Conservation (phyloP, 2,888 invertebrate genomes). For the Escarpia spicata region DNA sequence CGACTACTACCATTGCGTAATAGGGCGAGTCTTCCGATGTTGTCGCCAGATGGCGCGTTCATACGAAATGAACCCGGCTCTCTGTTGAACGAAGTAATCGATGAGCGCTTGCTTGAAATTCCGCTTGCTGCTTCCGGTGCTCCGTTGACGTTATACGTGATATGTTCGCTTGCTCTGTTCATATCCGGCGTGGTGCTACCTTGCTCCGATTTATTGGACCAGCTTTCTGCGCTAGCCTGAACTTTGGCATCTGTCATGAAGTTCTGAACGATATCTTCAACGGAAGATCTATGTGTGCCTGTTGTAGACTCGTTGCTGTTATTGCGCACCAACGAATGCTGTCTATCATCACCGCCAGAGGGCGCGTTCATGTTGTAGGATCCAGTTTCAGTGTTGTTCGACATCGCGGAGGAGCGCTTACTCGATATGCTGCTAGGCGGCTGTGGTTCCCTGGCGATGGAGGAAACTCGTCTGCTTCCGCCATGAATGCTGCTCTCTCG, state of each 20-base stretch:
- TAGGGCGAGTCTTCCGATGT: neutral
- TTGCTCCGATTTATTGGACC: neutral
- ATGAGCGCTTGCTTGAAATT: neutral
- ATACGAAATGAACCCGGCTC: neutral
- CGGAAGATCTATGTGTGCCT: neutral
- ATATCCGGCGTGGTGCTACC: neutral
- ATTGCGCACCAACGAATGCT: neutral
- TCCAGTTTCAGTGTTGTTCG: neutral
- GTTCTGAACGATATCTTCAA: neutral
- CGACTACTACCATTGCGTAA: neutral
- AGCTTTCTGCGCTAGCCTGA: neutral
- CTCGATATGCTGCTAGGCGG: neutral
- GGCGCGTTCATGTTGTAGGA: neutral
- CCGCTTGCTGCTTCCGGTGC: neutral
- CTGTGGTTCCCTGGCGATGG: neutral
- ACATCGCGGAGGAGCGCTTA: neutral
- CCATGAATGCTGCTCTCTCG: neutral
- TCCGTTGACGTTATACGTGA: neutral
- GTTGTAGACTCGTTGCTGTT: neutral
- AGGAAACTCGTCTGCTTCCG: neutral
- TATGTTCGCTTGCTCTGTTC: neutral
- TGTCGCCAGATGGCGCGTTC: neutral
- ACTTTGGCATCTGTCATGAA: neutral
- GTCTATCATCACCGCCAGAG: neutral
- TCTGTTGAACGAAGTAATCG: neutral